A percentile compares a stretch with the other conserved stretches of the same genome.
phyloP scores from a whole-genome alignment of 2,888 invertebrate species.

The Augochlorella aurata region DNA sequence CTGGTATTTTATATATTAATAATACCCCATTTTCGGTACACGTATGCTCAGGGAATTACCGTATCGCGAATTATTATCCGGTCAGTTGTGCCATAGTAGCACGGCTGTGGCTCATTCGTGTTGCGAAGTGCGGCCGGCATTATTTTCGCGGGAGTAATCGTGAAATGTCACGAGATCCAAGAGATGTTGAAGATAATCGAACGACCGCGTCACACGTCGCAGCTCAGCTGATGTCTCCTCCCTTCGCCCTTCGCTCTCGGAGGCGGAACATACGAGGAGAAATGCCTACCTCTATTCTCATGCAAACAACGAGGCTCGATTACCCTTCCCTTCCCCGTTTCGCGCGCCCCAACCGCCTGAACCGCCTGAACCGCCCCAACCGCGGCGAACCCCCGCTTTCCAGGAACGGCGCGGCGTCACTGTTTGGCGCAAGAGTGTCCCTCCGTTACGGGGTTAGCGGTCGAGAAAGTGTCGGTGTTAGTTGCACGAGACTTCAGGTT shows the following conservation, averaged over 20 bases:
- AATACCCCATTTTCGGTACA: not conserved
- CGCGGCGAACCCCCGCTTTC: not conserved
- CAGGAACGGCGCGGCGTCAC: constrained; percentile 4
- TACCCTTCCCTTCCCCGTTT: constrained; percentile 14
- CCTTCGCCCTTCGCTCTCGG: not conserved
- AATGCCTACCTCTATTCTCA: constrained; percentile 23
- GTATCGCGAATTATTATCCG: not conserved
- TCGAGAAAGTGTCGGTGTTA: constrained; percentile 48
- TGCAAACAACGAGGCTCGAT: constrained; percentile 46
- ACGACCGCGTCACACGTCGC: constrained; percentile 12
- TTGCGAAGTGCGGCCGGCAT: not conserved
- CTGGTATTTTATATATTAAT: not conserved
- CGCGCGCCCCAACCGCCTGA: not conserved
- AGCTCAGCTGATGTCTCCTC: constrained; percentile 13
- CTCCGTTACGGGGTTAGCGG: constrained; percentile 47
- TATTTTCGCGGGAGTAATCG: constrained; percentile 9
- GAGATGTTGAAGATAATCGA: constrained; percentile 11
- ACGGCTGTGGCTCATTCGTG: not conserved
- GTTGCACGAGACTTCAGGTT: constrained; percentile 61
- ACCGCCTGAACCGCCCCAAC: not conserved
- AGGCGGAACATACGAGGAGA: constrained; percentile 9
- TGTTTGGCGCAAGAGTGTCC: constrained; percentile 38
- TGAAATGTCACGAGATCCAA: not conserved
- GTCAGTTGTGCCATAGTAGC: not conserved
- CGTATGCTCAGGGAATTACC: not conserved